phyloP scores from a whole-genome alignment of 2,888 invertebrate genomes.

The Drosophila mettleri region DNA sequence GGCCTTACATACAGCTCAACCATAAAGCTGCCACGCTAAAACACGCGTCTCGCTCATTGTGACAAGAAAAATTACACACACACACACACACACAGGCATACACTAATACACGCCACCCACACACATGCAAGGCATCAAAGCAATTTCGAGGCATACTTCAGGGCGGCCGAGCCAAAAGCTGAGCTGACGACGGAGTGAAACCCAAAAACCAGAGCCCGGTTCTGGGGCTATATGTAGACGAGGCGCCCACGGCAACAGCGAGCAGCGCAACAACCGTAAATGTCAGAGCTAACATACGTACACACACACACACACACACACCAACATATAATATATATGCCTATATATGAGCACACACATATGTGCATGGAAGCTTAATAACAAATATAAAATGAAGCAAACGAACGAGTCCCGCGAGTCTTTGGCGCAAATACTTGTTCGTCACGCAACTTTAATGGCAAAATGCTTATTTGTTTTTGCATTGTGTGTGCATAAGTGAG shows the following conservation, averaged over 20 bases:
- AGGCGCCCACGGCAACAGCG: constrained; percentile 34
- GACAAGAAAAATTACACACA: constrained; percentile 45
- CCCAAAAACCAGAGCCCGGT: constrained; percentile 36
- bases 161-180: constrained; percentile 53
- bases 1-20: constrained; percentile 31
- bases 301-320: constrained; percentile 18
- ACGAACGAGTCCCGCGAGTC: constrained; percentile 66
- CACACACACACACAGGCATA: constrained; percentile 17
- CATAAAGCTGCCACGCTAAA: constrained; percentile 48
- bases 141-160: constrained; percentile 67
- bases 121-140: constrained; percentile 59
- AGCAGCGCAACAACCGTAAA: constrained; percentile 61
- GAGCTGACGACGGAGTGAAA: constrained; percentile 23
- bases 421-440: constrained; percentile 76
- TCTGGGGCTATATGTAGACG: constrained; percentile 2
- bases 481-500: constrained; percentile 31
- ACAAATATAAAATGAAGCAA: constrained; percentile 33
- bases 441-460: constrained; percentile 79
- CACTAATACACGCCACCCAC: neutral
- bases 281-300: constrained; percentile 51
- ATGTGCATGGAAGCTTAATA: constrained; percentile 29
- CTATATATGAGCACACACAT: neutral
- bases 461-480: constrained; percentile 70
- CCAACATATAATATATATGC: constrained; percentile 4
- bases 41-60: constrained; percentile 55